Evolutionary conservation across 2,113 vertebrate species (phyloP).

Genomic region (Pseudorhombus dupliciocellatus): DNA sequence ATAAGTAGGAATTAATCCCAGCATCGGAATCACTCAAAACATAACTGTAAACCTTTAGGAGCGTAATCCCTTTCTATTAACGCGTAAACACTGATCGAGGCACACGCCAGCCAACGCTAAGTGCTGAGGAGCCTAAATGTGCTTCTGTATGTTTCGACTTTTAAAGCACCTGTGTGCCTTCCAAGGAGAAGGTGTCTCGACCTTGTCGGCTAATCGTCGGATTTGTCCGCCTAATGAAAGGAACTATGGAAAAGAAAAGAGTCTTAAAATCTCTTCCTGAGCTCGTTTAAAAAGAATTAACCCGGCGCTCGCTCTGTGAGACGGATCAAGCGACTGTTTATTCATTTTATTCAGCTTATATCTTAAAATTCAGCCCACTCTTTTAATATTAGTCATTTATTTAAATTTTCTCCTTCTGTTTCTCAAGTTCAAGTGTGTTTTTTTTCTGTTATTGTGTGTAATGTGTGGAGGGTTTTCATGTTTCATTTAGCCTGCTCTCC

Average conservation of each 20-base stretch:
- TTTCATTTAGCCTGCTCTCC: background rate
- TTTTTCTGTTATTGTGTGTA: background rate
- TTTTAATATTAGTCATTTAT: background rate
- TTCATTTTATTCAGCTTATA: too few species aligned
- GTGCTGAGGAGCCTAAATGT: background rate
- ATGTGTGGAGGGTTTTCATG: background rate
- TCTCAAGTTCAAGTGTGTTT: background rate
- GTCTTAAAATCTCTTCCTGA: constrained; percentile 22
- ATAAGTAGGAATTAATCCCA: constrained; percentile 19
- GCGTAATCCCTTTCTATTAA: constrained; percentile 30
- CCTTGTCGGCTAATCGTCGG: constrained; percentile 20
- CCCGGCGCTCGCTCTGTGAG: background rate
- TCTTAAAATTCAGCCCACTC: background rate
- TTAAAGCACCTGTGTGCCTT: constrained; percentile 1
- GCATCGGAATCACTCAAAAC: constrained; percentile 26
- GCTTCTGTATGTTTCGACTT: background rate
- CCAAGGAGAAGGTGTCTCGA: constrained; percentile 8
- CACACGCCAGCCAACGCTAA: background rate
- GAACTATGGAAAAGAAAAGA: background rate
- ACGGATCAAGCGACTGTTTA: background rate
- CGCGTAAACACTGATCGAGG: constrained; percentile 13
- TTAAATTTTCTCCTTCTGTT: background rate
- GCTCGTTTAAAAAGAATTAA: constrained; percentile 43
- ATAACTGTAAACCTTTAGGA: constrained; percentile 24
- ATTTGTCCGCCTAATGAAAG: constrained; percentile 41